Percentiles rank a stretch among this genome's conserved stretches.
Evolutionary conservation across 2,113 vertebrate species (phyloP).

Genomic region (Heloderma charlesbogerti): DNA sequence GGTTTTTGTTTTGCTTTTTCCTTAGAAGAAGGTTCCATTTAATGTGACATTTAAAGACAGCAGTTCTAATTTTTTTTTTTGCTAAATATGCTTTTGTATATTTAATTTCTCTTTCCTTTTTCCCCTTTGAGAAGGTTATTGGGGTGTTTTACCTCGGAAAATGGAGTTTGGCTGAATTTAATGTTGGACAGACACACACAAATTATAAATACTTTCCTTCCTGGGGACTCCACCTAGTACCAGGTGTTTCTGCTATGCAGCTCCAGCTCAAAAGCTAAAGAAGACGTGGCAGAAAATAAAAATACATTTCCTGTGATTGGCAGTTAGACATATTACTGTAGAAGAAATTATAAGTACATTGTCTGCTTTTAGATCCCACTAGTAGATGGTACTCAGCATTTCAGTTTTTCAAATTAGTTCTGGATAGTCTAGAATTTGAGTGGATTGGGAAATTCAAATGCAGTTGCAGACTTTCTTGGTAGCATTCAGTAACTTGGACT

Average conservation of each 20-base stretch:
- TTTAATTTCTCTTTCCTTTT: not conserved
- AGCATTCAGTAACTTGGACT: not conserved
- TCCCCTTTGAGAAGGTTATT: not conserved
- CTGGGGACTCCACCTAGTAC: constrained; percentile 23
- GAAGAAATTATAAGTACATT: not conserved
- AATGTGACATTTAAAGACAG: not conserved
- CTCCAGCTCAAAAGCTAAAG: not conserved
- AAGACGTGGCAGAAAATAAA: not conserved
- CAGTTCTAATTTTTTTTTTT: not conserved
- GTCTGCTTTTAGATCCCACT: not conserved
- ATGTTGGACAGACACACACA: not conserved
- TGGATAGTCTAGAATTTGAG: not conserved
- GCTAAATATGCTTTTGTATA: not conserved
- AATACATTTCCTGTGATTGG: not conserved
- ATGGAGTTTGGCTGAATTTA: constrained; percentile 9
- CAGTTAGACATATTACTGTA: not conserved
- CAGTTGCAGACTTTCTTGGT: constrained; percentile 5
- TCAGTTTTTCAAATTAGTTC: not conserved
- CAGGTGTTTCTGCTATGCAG: not conserved
- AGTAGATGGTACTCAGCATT: not conserved
- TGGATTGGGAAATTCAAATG: not conserved
- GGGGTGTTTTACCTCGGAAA: not conserved
- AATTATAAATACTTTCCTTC: constrained; percentile 21
- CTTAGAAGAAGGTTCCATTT: not conserved
- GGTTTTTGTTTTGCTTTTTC: not conserved